Evolutionary conservation across 2,113 vertebrate genomes (phyloP), one percentile per base, ranked within the genome.

Genomic region (Todiramphus saurophagus): DNA sequence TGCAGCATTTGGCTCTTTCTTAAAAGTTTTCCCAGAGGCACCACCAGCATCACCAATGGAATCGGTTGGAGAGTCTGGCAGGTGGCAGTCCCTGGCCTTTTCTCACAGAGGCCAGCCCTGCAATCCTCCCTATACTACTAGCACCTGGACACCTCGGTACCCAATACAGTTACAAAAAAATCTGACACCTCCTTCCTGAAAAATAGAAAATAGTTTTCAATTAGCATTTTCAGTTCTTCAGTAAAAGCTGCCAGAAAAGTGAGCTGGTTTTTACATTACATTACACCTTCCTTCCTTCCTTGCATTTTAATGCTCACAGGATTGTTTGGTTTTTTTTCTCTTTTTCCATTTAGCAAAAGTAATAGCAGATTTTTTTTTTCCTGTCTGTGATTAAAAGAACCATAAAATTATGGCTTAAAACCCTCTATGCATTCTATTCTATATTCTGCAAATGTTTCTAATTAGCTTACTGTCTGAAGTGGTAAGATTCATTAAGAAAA

Each of bases 371-470:
- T 82, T 68, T 37, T 68, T 37, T 55, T 83, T 67, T 64, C 24
- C 21, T 76, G 20, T 39, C 67, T 82, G 27, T 79, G 55, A 76
- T 85, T 73, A 89, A 87, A 92, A 87, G 44, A 67, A 83, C 62
- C 23, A 25, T 80, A 55, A 76, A 91, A 67, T 83, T 62, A 69
- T 17, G 27, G 9, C 18, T 82, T 79, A 46, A 85, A 46, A 2
- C 2, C 2, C 10, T 1, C 27, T 37, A 37, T 92, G 67, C 23
- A 25, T 90, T 91, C 63, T 55, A 39, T 76, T 95, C 35, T 50
- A 31, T 73, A 87, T 88, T 94, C 75, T 90, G 41, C 15, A 86
- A 72, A 73, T 76, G 51, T 88, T 85, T 88, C 82, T 80, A 85
- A 85, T 92, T 79, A 93, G 37, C 28, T 93, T 19, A 69, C 14